These are phyloP conservation scores for Passerina amoena DNA, from an alignment of 2,113 vertebrate genomes.

Conservation along the genomic window DNA sequence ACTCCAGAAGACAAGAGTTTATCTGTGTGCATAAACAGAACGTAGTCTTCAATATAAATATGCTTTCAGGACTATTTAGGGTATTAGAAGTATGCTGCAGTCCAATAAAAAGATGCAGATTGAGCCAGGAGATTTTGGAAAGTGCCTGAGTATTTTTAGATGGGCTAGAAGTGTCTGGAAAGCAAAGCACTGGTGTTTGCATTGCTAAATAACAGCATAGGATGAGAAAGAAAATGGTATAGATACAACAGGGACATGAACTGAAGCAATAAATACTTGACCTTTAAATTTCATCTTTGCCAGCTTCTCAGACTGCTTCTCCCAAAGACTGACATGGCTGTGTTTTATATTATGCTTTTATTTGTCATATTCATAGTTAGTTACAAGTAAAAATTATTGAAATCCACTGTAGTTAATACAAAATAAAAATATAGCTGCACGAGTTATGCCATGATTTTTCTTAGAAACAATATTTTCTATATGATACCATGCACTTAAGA, in stretches of 20 bases:
- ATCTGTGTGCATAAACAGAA: constrained; percentile 36
- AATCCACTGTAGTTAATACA: constrained; percentile 68
- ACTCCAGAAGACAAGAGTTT: constrained; percentile 7
- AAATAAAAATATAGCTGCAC: constrained; percentile 58
- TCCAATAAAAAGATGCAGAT: constrained; percentile 51
- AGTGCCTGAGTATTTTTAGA: background rate
- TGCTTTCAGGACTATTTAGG: constrained; percentile 14
- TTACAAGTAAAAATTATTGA: constrained; percentile 62
- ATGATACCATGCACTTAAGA: constrained; percentile 30
- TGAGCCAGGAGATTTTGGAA: constrained; percentile 30
- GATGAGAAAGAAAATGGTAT: constrained; percentile 18
- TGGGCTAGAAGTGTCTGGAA: constrained; percentile 19
- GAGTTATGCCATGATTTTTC: constrained; percentile 26
- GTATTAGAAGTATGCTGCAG: background rate
- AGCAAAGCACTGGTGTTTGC: constrained; percentile 32
- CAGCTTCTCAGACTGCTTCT: constrained; percentile 13
- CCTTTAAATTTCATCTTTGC: constrained; percentile 17
- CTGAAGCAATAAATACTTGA: background rate
- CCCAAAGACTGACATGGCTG: constrained; percentile 41
- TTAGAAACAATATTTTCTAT: constrained; percentile 17
- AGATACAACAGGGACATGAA: background rate
- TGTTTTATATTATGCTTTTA: constrained; percentile 55
- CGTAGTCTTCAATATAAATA: background rate
- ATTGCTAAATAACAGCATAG: constrained; percentile 32
- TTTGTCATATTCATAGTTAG: constrained; percentile 72